phyloP scores from a whole-genome alignment of 2,113 vertebrate genomes.

The Eudyptes chrysolophus region DNA sequence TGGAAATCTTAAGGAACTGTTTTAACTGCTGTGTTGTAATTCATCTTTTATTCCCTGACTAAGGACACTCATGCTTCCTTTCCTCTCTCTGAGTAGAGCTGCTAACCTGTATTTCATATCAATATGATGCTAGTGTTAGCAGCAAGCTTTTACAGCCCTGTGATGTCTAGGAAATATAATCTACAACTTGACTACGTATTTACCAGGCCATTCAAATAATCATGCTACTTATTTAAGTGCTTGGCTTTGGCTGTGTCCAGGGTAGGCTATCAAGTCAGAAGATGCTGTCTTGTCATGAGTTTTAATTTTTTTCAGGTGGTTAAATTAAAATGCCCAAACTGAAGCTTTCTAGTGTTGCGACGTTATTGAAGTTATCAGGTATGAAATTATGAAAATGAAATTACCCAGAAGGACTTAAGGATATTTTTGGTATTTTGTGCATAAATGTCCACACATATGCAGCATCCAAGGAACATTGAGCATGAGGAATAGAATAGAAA shows the following conservation, averaged over 20 bases:
- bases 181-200: neutral
- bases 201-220: neutral
- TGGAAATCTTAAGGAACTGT: neutral
- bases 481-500: neutral
- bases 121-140: neutral
- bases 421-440: neutral
- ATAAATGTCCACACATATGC: neutral
- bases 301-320: neutral
- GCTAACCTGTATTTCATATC: neutral
- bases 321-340: neutral
- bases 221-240: neutral
- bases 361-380: neutral
- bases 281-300: neutral
- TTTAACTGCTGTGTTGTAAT: neutral
- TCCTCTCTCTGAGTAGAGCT: neutral
- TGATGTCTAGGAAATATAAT: neutral
- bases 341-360: neutral
- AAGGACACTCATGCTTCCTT: neutral
- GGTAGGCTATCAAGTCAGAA: neutral
- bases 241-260: neutral
- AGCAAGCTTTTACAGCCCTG: neutral
- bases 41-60: neutral
- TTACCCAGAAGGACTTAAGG: neutral
- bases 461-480: neutral
- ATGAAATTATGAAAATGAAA: neutral